Evolutionary conservation across 2,888 invertebrate species (phyloP).

Genomic region (Spisula subtruncata): DNA sequence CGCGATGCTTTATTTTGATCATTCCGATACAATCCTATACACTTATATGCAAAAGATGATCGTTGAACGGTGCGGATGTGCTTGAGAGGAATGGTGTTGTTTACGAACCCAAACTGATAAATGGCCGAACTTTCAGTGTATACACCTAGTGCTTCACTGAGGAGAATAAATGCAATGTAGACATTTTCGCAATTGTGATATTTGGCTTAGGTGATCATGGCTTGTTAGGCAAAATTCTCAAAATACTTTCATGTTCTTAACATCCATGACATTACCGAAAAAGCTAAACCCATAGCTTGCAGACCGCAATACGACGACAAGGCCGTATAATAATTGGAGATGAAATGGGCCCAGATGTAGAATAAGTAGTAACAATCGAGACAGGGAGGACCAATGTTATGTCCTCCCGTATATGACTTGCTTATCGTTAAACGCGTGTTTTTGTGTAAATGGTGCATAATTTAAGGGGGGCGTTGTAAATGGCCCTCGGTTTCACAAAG

Average conservation of each 20-base stretch:
- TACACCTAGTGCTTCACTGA: constrained; percentile 30
- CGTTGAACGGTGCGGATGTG: constrained; percentile 81
- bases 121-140: constrained; percentile 23
- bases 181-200: constrained; percentile 40
- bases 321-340: constrained; percentile 43
- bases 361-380: constrained; percentile 32
- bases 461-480: not conserved
- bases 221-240: constrained; percentile 13
- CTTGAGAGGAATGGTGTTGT: constrained; percentile 58
- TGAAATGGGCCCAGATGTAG: constrained; percentile 48
- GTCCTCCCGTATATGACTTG: constrained; percentile 11
- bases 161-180: constrained; percentile 12
- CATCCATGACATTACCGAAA: not conserved
- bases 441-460: constrained; percentile 33
- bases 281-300: constrained; percentile 27
- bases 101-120: constrained; percentile 12
- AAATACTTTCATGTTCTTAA: not conserved
- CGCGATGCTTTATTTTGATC: constrained; percentile 96
- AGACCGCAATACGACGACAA: constrained; percentile 49
- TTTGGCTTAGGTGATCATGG: constrained; percentile 36
- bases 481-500: constrained; percentile 9
- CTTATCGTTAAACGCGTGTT: constrained; percentile 10
- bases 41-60: constrained; percentile 83
- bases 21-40: constrained; percentile 91
- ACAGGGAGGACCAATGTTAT: constrained; percentile 20